Conservation (phyloP, 2,113 vertebrate genomes). For the Gulo gulo region DNA sequence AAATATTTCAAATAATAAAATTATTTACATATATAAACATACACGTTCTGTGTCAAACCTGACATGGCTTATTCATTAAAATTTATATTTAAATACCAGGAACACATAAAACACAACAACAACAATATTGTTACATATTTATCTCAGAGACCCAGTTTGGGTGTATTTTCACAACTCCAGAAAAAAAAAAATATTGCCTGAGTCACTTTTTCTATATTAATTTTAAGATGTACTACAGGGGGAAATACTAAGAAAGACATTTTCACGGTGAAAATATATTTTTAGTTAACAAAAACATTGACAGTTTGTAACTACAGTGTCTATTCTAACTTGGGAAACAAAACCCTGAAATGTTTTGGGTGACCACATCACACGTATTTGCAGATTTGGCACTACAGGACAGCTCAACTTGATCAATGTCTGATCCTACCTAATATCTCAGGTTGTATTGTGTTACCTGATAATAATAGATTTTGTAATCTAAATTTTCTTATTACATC, state of each 20-base stretch:
- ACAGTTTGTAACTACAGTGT: neutral
- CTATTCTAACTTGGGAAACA: neutral
- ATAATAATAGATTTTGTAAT: neutral
- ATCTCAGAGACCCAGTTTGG: neutral
- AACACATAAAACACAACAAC: neutral
- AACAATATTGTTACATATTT: neutral
- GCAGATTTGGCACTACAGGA: neutral
- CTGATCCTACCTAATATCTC: neutral
- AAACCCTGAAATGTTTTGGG: neutral
- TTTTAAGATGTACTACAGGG: neutral
- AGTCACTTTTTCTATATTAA: neutral
- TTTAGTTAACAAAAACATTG: neutral
- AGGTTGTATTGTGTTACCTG: neutral
- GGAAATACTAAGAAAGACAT: neutral
- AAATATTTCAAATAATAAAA: neutral
- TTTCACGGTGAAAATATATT: neutral
- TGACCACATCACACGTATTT: neutral
- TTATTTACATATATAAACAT: rapidly evolving
- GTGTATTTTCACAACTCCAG: neutral
- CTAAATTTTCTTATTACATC: neutral
- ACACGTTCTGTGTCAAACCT: neutral
- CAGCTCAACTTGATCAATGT: neutral
- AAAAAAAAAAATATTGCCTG: neutral
- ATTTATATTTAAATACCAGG: neutral
- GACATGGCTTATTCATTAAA: neutral